A percentile compares a stretch with the other conserved stretches of the same genome.
Evolutionary conservation across 2,797 vertebrate species (phyloP).

Genomic region (Anniella stebbinsi): DNA sequence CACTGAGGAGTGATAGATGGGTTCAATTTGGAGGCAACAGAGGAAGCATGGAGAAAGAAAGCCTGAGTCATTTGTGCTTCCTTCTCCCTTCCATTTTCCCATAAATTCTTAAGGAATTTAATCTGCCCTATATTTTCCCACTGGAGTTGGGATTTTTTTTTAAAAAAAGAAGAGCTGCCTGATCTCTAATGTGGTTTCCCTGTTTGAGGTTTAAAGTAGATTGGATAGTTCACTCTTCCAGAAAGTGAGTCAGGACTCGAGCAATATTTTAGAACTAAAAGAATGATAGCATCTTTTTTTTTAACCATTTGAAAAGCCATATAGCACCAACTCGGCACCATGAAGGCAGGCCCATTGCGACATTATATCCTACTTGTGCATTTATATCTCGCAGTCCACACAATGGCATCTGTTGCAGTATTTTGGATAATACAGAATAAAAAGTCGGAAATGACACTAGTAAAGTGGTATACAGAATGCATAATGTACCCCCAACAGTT

Average conservation of each 20-base stretch:
- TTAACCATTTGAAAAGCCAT: background rate
- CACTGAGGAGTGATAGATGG: background rate
- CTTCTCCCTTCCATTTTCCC: background rate
- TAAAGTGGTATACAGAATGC: too few relatives aligned
- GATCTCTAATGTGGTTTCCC: background rate
- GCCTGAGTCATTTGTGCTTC: background rate
- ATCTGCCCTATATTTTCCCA: background rate
- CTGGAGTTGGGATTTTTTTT: background rate
- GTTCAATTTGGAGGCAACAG: background rate
- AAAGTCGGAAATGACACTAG: too few relatives aligned
- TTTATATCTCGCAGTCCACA: too few relatives aligned
- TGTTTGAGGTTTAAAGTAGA: background rate
- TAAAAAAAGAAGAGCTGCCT: too few relatives aligned
- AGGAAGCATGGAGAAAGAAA: background rate
- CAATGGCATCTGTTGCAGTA: too few relatives aligned
- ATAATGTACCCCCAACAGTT: too few relatives aligned
- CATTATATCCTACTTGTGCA: too few relatives aligned
- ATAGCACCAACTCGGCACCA: background rate
- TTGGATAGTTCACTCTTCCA: background rate
- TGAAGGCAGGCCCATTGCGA: too few relatives aligned
- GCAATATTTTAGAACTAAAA: background rate
- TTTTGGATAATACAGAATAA: too few relatives aligned
- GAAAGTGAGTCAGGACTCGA: background rate
- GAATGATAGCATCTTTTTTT: background rate
- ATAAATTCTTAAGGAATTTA: background rate